Evolutionary conservation across 2,888 invertebrate genomes (phyloP), one percentile per base, ranked within the genome.

Genomic region (Salticus scenicus): DNA sequence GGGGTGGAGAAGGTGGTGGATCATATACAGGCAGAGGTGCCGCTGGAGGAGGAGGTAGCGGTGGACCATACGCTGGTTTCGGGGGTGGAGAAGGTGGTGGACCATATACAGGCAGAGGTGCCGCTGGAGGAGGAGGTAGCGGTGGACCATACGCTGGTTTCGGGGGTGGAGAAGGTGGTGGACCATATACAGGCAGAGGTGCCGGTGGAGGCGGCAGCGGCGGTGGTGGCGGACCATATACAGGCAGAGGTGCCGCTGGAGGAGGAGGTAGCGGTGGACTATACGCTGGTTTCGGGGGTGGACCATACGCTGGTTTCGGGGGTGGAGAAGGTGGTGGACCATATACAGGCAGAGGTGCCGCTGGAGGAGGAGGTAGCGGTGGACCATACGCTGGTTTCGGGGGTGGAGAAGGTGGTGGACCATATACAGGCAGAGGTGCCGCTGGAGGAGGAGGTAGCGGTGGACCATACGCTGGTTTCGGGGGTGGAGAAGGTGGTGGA

Each of bases 111-210:
- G 20, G 27, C 1, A 33, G 57, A 17, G 51, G 69, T 0, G 69
- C 27, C 7, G 67, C 24, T 8, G 30, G 63, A 33, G 41, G 72
- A 20, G 42, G 51, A 27, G 63, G 63, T 12, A 8, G 27, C 33
- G 63, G 78, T 84, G 33, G 80, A 67, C 42, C 63, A 57, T 33
- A 20, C 70, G 42, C 51, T 66, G 66, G 64, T 75, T 31, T 51
- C 67, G 7, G 57, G 12, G 75, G 47, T 63, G 31, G 47, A 57
- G 27, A 47, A 31, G n/a, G 31, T 30, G 33, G 82, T 27, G 37
- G 27, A 2, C 51, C 30, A 66, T 66, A 66, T 17, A 30, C n/a
- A 12, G 70, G 70, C 0, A 42, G 70, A 20, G 69, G 37, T 14
- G 70, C 41, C 0, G 70, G 70, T 20, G 66, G 66, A 51, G 37